Percentiles rank a stretch among this genome's conserved stretches.
phyloP scores from a whole-genome alignment of 2,113 vertebrate genomes.

The Panurus biarmicus region DNA sequence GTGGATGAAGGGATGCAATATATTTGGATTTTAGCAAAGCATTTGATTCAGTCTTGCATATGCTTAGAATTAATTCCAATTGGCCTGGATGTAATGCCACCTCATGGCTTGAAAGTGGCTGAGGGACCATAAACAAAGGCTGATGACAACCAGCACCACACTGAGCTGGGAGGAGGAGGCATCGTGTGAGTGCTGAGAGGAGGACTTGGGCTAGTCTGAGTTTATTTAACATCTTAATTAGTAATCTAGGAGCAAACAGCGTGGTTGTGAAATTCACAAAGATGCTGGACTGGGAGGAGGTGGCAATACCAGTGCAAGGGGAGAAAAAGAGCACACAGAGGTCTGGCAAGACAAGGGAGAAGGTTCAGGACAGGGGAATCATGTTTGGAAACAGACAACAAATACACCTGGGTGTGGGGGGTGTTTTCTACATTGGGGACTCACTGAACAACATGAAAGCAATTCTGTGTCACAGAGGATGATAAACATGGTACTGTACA shows the following conservation, averaged over 20 bases:
- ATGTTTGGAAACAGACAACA: not conserved
- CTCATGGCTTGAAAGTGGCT: conserved; percentile 10
- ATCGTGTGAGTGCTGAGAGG: not conserved
- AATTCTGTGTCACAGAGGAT: not conserved
- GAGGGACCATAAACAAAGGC: conserved; percentile 48
- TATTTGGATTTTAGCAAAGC: conserved; percentile 51
- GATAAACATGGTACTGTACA: not conserved
- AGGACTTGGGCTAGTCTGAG: conserved; percentile 3
- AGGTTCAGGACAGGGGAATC: not conserved
- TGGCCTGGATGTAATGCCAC: conserved; percentile 23
- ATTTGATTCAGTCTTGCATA: conserved; percentile 22
- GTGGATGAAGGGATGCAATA: conserved; percentile 39
- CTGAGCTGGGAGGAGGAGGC: conserved; percentile 7
- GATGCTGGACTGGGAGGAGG: conserved; percentile 12
- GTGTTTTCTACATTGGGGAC: not conserved
- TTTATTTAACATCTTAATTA: conserved; percentile 58
- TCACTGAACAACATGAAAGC: not conserved
- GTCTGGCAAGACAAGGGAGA: not conserved
- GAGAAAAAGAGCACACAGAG: not conserved
- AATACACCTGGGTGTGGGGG: not conserved
- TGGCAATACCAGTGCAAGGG: not conserved
- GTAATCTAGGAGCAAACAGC: conserved; percentile 14
- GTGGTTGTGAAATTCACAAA: conserved; percentile 28
- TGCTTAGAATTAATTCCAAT: conserved; percentile 40
- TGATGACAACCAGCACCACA: conserved; percentile 31